phyloP scores from a whole-genome alignment of 1,140 invertebrate genomes.

The Pollicipes pollicipes region DNA sequence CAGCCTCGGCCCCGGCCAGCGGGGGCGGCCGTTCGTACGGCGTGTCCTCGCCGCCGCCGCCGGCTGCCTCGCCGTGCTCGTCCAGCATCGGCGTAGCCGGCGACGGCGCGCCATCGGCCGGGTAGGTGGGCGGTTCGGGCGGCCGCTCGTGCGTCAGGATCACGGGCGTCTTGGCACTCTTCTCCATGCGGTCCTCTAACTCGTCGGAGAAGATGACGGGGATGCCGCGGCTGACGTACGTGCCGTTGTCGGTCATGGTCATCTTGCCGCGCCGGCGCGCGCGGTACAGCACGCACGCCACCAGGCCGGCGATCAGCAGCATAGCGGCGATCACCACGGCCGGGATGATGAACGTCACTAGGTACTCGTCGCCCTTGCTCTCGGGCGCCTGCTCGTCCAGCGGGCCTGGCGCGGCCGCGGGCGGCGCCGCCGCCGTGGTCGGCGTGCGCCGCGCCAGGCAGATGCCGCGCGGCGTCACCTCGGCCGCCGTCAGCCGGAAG shows the following conservation, averaged over 20 bases:
- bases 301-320: slow-evolving; percentile 63
- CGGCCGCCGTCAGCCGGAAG: slow-evolving; percentile 53
- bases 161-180: slow-evolving; percentile 67
- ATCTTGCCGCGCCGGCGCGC: slow-evolving; percentile 62
- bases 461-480: slow-evolving; percentile 44
- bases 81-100: slow-evolving; percentile 35
- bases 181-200: slow-evolving; percentile 67
- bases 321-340: slow-evolving; percentile 74
- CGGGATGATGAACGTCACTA: slow-evolving; percentile 77
- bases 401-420: slow-evolving; percentile 49
- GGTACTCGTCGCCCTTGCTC: slow-evolving; percentile 47
- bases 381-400: slow-evolving; percentile 36
- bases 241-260: slow-evolving; percentile 41
- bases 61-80: slow-evolving; percentile 19
- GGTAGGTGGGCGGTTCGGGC: slow-evolving; percentile 58
- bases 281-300: slow-evolving; percentile 74
- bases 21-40: slow-evolving; percentile 57
- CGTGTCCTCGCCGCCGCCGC: slow-evolving; percentile 21
- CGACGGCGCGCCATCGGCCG: slow-evolving; percentile 33
- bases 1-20: slow-evolving; percentile 50
- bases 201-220: slow-evolving; percentile 87
- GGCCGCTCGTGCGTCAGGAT: slow-evolving; percentile 86
- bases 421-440: slow-evolving; percentile 41
- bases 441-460: slow-evolving; percentile 40
- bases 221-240: slow-evolving; percentile 71